Conservation (phyloP, 2,113 vertebrate species). For the Apistogramma diplotaenia region DNA sequence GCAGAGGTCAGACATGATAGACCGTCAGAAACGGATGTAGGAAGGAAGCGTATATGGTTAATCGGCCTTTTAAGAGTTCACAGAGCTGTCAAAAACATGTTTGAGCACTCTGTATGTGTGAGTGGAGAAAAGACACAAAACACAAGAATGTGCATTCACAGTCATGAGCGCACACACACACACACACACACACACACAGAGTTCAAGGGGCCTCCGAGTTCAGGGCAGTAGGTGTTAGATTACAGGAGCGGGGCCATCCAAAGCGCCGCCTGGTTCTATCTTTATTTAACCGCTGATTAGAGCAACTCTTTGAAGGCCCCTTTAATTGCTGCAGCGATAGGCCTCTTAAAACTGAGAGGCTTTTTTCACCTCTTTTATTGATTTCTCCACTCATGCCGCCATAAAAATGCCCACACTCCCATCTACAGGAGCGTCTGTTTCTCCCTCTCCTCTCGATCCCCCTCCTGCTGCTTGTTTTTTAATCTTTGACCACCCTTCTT, state of each 20-base stretch:
- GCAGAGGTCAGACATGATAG: conserved; percentile 53
- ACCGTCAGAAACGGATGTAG: conserved; percentile 31
- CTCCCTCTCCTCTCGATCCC: not conserved
- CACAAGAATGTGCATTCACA: conserved; percentile 23
- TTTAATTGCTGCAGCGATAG: conserved; percentile 68
- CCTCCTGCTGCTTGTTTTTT: not conserved
- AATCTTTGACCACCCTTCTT: not conserved
- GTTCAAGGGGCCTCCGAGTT: conserved; percentile 66
- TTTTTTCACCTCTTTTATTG: conserved; percentile 71
- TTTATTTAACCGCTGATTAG: conserved; percentile 75
- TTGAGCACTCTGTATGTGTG: conserved; percentile 32
- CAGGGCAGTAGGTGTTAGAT: conserved; percentile 71
- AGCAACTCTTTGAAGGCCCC: conserved; percentile 68
- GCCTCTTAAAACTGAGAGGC: conserved; percentile 54
- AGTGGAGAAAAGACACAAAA: conserved; percentile 34
- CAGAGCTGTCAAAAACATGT: conserved; percentile 65
- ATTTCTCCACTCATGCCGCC: conserved; percentile 69
- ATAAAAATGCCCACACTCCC: conserved; percentile 65
- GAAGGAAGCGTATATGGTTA: conserved; percentile 61
- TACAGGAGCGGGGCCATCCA: conserved; percentile 67
- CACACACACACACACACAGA: conserved; percentile 7
- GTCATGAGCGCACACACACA: not conserved
- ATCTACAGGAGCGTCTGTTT: conserved; percentile 12
- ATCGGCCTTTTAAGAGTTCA: conserved; percentile 61
- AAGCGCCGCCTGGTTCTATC: conserved; percentile 70